A percentile compares a stretch with the other conserved stretches of the same genome.
Conservation (phyloP, 2,888 invertebrate species). For the Dorcus hopei region DNA sequence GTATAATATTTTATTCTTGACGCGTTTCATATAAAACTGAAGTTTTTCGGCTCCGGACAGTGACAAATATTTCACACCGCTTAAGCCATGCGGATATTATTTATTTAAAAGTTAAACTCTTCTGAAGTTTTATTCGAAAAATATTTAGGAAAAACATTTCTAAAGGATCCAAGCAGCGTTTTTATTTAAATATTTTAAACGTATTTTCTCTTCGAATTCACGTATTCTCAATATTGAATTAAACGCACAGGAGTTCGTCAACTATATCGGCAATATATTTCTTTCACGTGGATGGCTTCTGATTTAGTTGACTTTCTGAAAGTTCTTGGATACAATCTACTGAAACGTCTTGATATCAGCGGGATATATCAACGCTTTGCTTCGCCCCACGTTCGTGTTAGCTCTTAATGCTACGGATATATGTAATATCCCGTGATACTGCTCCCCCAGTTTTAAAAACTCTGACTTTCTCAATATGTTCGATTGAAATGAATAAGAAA, state of each 20-base stretch:
- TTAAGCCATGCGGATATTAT: not conserved
- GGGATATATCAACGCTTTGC: constrained; percentile 3
- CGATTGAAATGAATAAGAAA: too few species aligned
- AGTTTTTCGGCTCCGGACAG: constrained; percentile 14
- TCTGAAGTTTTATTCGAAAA: too few species aligned
- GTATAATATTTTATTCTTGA: constrained; percentile 13
- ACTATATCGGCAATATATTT: constrained; percentile 13
- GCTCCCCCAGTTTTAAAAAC: too few species aligned
- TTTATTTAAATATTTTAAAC: too few species aligned
- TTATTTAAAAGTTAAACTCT: too few species aligned
- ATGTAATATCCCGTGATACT: not conserved
- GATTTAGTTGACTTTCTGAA: constrained; percentile 12
- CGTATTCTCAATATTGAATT: too few species aligned
- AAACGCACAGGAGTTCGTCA: not conserved
- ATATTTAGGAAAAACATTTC: too few species aligned
- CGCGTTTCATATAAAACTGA: constrained; percentile 8
- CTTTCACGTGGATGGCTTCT: constrained; percentile 12
- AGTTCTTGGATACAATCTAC: constrained; percentile 12
- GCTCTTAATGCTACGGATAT: not conserved
- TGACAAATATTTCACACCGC: constrained; percentile 12
- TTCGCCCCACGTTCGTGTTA: constrained; percentile 2
- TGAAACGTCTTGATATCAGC: constrained; percentile 13
- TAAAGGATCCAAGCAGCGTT: too few species aligned
- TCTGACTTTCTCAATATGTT: too few species aligned
- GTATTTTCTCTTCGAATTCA: too few species aligned